These are phyloP conservation scores for Ochotona princeps DNA, from an alignment of 2,113 vertebrate species.

Conservation along the genomic window DNA sequence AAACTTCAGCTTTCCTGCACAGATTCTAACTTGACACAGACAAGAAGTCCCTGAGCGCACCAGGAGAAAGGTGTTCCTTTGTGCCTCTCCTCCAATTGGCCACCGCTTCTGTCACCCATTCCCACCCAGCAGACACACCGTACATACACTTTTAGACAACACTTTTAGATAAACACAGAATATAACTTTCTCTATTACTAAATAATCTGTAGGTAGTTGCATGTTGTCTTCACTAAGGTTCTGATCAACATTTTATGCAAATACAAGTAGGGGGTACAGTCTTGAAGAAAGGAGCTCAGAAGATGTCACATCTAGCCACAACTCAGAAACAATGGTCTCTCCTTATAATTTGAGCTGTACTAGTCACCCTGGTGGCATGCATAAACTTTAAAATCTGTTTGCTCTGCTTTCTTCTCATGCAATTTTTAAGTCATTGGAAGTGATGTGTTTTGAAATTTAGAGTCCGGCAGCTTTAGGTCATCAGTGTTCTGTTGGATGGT, in stretches of 20 bases:
- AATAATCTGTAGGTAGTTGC: not conserved
- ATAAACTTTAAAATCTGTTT: not conserved
- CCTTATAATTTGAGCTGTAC: not conserved
- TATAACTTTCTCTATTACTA: not conserved
- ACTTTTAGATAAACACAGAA: not conserved
- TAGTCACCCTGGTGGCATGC: not conserved
- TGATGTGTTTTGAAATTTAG: no score
- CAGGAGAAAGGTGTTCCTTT: not conserved
- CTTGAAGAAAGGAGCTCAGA: not conserved
- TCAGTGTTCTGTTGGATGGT: not conserved
- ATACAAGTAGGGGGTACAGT: not conserved
- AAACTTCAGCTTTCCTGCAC: not conserved
- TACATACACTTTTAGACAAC: not conserved
- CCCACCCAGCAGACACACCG: not conserved
- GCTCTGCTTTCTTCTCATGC: not conserved
- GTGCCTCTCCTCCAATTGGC: not conserved
- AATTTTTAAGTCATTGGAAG: not conserved
- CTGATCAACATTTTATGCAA: not conserved
- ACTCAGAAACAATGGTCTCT: not conserved
- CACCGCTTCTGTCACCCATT: not conserved
- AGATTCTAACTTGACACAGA: not conserved
- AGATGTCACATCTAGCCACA: rapidly evolving
- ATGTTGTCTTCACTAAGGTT: not conserved
- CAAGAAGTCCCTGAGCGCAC: no score
- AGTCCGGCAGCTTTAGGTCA: not conserved